phyloP scores from a whole-genome alignment of 2,113 vertebrate species.

The Kryptolebias marmoratus region DNA sequence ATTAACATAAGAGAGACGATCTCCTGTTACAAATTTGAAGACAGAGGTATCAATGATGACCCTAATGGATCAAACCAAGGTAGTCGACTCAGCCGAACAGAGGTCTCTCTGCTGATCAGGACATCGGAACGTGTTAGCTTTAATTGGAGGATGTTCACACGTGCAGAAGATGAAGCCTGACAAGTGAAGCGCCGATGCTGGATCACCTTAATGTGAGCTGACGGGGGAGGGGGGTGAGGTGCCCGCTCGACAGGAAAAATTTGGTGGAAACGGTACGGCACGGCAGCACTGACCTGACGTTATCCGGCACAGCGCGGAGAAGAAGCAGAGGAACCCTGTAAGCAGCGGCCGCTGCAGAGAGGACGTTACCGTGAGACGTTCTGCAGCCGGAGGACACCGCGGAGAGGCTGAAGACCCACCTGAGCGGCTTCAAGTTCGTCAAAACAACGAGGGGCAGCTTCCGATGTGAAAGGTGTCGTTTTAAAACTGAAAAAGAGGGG shows the following conservation, averaged over 20 bases:
- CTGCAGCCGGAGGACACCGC: constrained; percentile 37
- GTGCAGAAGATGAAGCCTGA: constrained; percentile 42
- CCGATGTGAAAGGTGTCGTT: too few species aligned
- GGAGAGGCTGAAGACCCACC: constrained; percentile 35
- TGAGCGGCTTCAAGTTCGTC: constrained; percentile 4
- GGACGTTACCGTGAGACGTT: constrained; percentile 51
- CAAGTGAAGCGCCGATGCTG: constrained; percentile 7
- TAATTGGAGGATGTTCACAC: constrained; percentile 52
- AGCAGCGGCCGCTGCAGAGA: constrained; percentile 36
- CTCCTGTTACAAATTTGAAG: not conserved
- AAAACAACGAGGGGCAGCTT: too few species aligned
- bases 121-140: constrained; percentile 36
- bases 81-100: not conserved
- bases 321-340: constrained; percentile 27
- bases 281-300: constrained; percentile 15
- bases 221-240: constrained; percentile 20
- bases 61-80: constrained; percentile 20
- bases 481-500: too few species aligned
- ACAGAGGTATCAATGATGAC: constrained; percentile 18
- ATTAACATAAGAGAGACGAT: not conserved
- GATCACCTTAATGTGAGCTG: constrained; percentile 31
- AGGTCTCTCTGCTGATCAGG: constrained; percentile 20
- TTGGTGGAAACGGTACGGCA: constrained; percentile 10
- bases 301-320: constrained; percentile 35
- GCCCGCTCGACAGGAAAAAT: constrained; percentile 20